These are phyloP conservation scores for Amazonetta brasiliensis DNA, from an alignment of 2,797 vertebrate species.

Conservation along the genomic window DNA sequence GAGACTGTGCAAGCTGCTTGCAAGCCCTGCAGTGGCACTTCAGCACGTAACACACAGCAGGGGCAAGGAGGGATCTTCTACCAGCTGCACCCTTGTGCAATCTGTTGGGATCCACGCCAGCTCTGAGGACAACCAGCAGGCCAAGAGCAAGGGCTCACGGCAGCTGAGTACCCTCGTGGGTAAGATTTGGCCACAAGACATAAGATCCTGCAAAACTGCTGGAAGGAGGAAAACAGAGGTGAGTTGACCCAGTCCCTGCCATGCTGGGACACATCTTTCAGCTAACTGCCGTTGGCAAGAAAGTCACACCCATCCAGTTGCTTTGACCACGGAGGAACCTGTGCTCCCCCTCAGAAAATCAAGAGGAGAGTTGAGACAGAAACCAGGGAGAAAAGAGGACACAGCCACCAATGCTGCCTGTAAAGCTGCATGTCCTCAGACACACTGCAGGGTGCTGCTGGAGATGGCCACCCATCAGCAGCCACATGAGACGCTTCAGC, in stretches of 20 bases:
- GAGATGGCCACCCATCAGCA: not conserved
- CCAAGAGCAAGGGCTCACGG: not conserved
- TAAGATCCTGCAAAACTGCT: not conserved
- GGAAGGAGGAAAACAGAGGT: constrained; percentile 1
- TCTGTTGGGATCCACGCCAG: not conserved
- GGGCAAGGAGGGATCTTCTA: not conserved
- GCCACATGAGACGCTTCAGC: not conserved
- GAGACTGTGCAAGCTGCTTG: not conserved
- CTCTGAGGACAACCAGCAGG: not conserved
- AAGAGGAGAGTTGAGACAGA: rapidly evolving
- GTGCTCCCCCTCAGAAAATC: rapidly evolving
- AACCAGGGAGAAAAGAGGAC: not conserved
- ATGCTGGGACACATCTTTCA: not conserved
- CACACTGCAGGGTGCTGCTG: not conserved
- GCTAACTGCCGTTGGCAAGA: rapidly evolving
- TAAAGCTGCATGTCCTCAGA: rapidly evolving
- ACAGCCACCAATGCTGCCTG: rapidly evolving
- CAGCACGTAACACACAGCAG: rapidly evolving
- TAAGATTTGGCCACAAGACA: not conserved
- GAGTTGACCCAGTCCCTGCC: not conserved
- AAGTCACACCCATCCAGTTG: not conserved
- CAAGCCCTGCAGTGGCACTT: not conserved
- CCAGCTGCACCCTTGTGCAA: constrained; percentile 45
- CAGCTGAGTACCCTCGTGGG: not conserved
- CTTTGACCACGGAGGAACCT: not conserved